These are phyloP conservation scores for Notarius quadriscutis DNA, from an alignment of 2,113 vertebrate genomes.

Conservation along the genomic window DNA sequence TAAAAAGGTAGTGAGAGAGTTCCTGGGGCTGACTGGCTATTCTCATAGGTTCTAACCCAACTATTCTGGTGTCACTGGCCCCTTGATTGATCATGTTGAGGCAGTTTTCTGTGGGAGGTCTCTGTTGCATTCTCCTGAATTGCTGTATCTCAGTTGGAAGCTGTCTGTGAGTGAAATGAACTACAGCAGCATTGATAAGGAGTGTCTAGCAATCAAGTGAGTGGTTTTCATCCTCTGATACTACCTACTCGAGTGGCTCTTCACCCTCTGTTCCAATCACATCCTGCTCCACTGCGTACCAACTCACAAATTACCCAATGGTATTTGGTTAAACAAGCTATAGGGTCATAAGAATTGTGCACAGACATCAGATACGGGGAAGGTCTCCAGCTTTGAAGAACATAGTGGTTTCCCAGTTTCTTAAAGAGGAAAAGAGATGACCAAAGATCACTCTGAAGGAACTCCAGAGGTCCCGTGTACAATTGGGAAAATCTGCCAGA, in stretches of 20 bases:
- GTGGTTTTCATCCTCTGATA: background rate
- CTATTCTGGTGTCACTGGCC: background rate
- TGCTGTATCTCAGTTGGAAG: background rate
- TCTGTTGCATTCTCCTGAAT: background rate
- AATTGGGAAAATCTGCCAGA: background rate
- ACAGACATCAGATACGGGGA: background rate
- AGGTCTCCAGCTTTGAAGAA: background rate
- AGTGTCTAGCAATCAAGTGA: background rate
- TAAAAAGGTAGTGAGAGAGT: background rate
- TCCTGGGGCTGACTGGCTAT: background rate
- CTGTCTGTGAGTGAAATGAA: background rate
- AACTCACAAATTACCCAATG: background rate
- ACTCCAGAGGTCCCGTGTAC: background rate
- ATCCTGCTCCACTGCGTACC: background rate
- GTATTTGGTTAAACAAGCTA: background rate
- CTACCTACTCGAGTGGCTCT: background rate
- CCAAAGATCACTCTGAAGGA: background rate
- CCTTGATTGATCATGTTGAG: background rate
- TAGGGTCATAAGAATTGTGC: background rate
- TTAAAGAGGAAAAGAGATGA: background rate
- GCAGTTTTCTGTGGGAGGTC: background rate
- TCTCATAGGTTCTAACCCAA: background rate
- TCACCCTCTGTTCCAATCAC: background rate
- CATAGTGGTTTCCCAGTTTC: background rate
- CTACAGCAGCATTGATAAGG: background rate